A percentile compares a stretch with the other conserved stretches of the same genome.
These are phyloP conservation scores for Cryptus armator DNA, from an alignment of 2,888 invertebrate species.

Conservation along the genomic window DNA sequence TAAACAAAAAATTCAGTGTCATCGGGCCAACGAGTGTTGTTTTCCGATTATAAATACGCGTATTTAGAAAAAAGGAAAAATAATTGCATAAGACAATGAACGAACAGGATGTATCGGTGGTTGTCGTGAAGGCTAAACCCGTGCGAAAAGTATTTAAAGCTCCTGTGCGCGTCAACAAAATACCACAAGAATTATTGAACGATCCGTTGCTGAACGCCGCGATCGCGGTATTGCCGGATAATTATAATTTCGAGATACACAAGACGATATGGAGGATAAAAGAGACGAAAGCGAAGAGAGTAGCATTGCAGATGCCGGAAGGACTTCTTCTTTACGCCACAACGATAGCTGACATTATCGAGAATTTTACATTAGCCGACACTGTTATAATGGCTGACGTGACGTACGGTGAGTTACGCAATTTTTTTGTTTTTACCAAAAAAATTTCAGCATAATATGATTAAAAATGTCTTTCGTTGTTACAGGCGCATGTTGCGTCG, in stretches of 20 bases:
- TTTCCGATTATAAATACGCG: not conserved
- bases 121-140: conserved; percentile 93
- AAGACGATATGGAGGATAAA: conserved; percentile 99
- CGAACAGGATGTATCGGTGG: conserved; percentile 84
- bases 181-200: conserved; percentile 92
- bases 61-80: not conserved
- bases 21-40: not conserved
- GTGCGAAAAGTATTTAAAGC: conserved; percentile 93
- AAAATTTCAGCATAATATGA: not conserved
- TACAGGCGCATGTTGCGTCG: conserved; percentile 97
- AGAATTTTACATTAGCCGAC: conserved; percentile 95
- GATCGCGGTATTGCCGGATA: conserved; percentile 92
- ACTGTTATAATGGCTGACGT: conserved; percentile 99
- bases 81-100: conserved; percentile 68
- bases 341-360: conserved; percentile 96
- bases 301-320: conserved; percentile 99
- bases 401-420: conserved; percentile 90
- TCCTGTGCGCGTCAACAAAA: conserved; percentile 91
- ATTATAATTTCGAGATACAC: conserved; percentile 99
- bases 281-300: conserved; percentile 93
- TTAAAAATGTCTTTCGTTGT: not conserved
- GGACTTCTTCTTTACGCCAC: conserved; percentile 97
- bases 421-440: not conserved
- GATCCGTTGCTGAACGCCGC: conserved; percentile 91
- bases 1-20: not conserved